These are phyloP conservation scores for Drosophila infuscata DNA, from an alignment of 2,888 invertebrate species.

Conservation along the genomic window DNA sequence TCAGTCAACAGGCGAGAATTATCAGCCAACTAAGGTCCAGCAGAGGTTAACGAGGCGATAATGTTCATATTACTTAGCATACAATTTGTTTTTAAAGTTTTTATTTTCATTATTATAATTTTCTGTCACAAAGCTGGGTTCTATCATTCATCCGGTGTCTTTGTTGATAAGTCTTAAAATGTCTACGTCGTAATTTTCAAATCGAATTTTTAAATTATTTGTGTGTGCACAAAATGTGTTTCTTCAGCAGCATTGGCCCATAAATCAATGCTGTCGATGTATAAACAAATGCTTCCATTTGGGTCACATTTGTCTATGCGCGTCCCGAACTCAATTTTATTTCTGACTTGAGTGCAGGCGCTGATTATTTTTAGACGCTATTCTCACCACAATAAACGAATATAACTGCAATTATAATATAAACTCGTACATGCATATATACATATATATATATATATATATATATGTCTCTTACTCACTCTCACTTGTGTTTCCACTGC, in stretches of 20 bases:
- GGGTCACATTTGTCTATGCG: conserved; percentile 51
- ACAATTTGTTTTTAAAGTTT: conserved; percentile 5
- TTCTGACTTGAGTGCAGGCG: conserved; percentile 48
- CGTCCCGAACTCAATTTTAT: conserved; percentile 59
- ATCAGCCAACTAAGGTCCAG: conserved; percentile 53
- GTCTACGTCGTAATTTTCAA: conserved; percentile 35
- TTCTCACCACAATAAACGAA: conserved; percentile 4
- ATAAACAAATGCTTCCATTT: conserved; percentile 51
- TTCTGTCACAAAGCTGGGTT: conserved; percentile 39
- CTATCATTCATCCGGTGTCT: conserved; percentile 61
- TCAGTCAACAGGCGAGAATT: conserved; percentile 54
- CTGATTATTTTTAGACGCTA: conserved; percentile 44
- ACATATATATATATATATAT: not conserved
- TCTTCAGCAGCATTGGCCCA: conserved; percentile 15
- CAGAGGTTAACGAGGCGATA: conserved; percentile 63
- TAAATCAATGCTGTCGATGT: conserved; percentile 41
- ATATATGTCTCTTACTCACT: conserved; percentile 41
- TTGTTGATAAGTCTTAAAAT: conserved; percentile 54
- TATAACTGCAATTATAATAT: conserved; percentile 25
- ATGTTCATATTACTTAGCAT: conserved; percentile 30
- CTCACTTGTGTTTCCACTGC: conserved; percentile 33
- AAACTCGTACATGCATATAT: not conserved
- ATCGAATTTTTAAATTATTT: not conserved
- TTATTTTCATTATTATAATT: conserved; percentile 14
- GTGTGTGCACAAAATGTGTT: conserved; percentile 7